A percentile compares a stretch with the other conserved stretches of the same genome.
Evolutionary conservation across 2,888 invertebrate species (phyloP).

Genomic region (Bugula neritina): DNA sequence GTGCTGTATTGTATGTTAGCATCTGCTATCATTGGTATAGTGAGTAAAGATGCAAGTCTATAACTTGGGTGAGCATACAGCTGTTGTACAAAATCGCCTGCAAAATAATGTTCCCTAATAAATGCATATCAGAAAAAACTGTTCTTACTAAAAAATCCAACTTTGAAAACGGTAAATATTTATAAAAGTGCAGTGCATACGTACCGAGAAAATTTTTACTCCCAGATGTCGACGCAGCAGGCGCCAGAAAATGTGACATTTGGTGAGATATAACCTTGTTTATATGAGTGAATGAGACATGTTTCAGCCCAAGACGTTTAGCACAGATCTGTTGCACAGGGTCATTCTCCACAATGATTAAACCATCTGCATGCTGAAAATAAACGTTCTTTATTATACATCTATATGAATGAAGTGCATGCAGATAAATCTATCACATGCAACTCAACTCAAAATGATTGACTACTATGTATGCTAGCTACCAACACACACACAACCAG

Average conservation of each 20-base stretch:
- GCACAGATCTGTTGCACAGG: constrained; percentile 49
- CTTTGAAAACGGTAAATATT: background rate
- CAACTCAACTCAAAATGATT: no score
- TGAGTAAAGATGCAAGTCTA: constrained; percentile 47
- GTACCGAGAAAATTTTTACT: constrained; percentile 37
- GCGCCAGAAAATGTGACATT: constrained; percentile 42
- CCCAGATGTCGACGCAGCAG: constrained; percentile 31
- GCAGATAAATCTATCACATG: no score
- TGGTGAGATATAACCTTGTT: constrained; percentile 49
- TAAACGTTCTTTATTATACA: no score
- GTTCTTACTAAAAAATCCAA: background rate
- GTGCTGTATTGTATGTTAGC: constrained; percentile 43
- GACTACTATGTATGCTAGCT: no score
- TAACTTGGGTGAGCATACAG: constrained; percentile 48
- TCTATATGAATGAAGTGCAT: no score
- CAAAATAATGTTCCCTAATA: no score
- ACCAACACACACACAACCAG: no score
- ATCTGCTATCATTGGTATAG: constrained; percentile 50
- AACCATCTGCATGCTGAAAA: constrained; percentile 43
- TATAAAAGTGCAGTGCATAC: constrained; percentile 22
- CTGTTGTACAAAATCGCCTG: constrained; percentile 46
- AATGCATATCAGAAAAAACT: background rate
- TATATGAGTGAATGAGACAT: constrained; percentile 47
- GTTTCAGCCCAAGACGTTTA: constrained; percentile 45
- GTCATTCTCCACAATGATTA: constrained; percentile 53